A percentile compares a stretch with the other conserved stretches of the same genome.
Conservation (phyloP, 1,140 invertebrate species). For the Eurosta solidaginis region DNA sequence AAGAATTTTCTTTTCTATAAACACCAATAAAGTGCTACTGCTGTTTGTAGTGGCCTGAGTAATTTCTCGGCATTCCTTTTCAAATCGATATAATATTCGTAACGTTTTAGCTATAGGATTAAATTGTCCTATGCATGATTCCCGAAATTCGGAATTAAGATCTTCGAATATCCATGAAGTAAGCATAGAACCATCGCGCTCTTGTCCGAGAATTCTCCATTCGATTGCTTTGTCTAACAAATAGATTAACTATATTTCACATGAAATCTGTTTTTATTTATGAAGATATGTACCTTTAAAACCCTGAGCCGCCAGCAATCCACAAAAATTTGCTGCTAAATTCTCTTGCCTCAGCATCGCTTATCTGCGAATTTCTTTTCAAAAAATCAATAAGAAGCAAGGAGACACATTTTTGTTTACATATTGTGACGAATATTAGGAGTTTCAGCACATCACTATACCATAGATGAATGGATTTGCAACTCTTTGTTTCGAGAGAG, state of each 20-base stretch:
- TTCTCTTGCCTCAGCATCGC: slow-evolving; percentile 56
- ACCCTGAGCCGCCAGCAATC: slow-evolving; percentile 51
- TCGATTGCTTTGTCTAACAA: slow-evolving; percentile 66
- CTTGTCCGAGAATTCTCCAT: slow-evolving; percentile 78
- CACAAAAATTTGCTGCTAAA: slow-evolving; percentile 58
- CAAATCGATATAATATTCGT: slow-evolving; percentile 65
- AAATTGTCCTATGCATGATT: slow-evolving; percentile 50
- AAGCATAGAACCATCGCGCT: slow-evolving; percentile 72
- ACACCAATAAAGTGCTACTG: slow-evolving; percentile 69
- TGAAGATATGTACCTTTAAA: slow-evolving; percentile 43
- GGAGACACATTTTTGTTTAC: too few species aligned
- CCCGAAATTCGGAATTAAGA: slow-evolving; percentile 50
- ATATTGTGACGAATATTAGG: too few species aligned
- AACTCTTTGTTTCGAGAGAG: too few species aligned
- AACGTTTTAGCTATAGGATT: slow-evolving; percentile 64
- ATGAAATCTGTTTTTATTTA: not conserved
- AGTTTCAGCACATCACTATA: too few species aligned
- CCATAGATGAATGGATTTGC: too few species aligned
- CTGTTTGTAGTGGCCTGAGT: slow-evolving; percentile 80
- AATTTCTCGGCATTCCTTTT: slow-evolving; percentile 67
- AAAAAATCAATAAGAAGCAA: not conserved
- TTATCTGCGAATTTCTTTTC: not conserved
- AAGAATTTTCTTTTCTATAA: slow-evolving; percentile 64
- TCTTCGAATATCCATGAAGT: slow-evolving; percentile 71
- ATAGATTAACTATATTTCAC: slow-evolving; percentile 35